These are phyloP conservation scores for Dermolepida albohirtum DNA, from an alignment of 2,888 invertebrate genomes.

Conservation along the genomic window DNA sequence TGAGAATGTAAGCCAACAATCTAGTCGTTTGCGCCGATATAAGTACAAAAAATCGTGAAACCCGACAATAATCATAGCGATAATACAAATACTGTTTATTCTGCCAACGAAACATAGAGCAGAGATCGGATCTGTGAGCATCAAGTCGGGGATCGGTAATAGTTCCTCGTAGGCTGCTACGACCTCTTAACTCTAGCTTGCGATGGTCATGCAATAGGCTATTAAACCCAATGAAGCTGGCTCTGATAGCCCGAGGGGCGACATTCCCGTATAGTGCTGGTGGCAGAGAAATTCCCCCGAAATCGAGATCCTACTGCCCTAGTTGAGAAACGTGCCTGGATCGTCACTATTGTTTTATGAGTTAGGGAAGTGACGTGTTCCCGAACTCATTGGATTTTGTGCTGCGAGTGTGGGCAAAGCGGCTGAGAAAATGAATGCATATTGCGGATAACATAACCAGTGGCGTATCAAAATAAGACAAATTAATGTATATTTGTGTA, in stretches of 20 bases:
- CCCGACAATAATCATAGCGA: conserved; percentile 37
- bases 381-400: conserved; percentile 52
- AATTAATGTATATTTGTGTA: too few relatives aligned
- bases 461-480: conserved; percentile 3
- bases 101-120: conserved; percentile 23
- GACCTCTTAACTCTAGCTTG: conserved; percentile 60
- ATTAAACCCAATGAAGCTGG: conserved; percentile 59
- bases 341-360: conserved; percentile 59
- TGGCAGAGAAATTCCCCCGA: conserved; percentile 33
- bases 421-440: background rate
- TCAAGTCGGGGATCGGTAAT: conserved; percentile 52
- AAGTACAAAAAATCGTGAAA: background rate
- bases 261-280: conserved; percentile 42
- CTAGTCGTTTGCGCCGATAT: conserved; percentile 1
- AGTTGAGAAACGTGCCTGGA: conserved; percentile 55
- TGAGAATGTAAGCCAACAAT: conserved; percentile 1
- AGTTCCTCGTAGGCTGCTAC: conserved; percentile 58
- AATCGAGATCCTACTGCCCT: conserved; percentile 46
- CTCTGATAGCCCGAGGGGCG: conserved; percentile 49
- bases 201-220: conserved; percentile 58
- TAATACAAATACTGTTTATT: conserved; percentile 44
- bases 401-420: conserved; percentile 22
- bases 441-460: conserved; percentile 20
- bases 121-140: conserved; percentile 41
- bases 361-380: conserved; percentile 58